Base-by-base conservation (phyloP, 2,797 vertebrate species). In the Emys orbicularis region DNA sequence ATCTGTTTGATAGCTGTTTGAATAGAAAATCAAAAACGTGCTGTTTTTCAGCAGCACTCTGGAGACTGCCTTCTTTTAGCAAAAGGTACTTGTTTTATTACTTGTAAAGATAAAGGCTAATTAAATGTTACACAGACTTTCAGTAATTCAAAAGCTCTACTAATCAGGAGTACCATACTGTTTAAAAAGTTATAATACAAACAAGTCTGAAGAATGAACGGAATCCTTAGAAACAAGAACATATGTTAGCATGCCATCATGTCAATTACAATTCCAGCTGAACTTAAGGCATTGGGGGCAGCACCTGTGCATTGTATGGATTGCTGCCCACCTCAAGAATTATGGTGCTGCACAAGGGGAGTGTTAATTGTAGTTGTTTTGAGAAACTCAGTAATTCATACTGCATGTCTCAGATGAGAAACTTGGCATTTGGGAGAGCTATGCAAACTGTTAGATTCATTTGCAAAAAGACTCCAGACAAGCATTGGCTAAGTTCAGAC, bases 101-200 rank as follows among this genome's bases (percentile, higher is more conserved):
- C 94, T 96, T 98, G 97, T 98, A 97, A 96, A 97, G 97, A 96
- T 98, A 97, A 98, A 97, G 96, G 86, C 93, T 97, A 98, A 98
- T 98, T 98, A 97, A 98, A 97, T 95, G 96, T 93, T 97, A 96
- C 95, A 96, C 91, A 94, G 94, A 54, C 86, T 95, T 98, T 95
- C 94, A 96, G 86, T 96, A 96, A 97, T 97, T 97, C 93, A 90
- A 90, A 95, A 95, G 93, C 96, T 91, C 49, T 19, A 25, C 82
- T 97, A 97, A 96, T 89, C 86, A 98, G 91, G 84, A 91, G 57
- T 54, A 92, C 94, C 57, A 88, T 86, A 47, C 86, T 89, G 47
- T 84, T 95, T 11, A 89, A 84, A 86, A 90, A 79, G 74, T 56
- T 53, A 1, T 10, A 61, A 87, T 27, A 77, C 61, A 90, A 88